These are phyloP conservation scores for Diadegma fenestrale DNA, from an alignment of 2,888 invertebrate genomes.

Conservation along the genomic window DNA sequence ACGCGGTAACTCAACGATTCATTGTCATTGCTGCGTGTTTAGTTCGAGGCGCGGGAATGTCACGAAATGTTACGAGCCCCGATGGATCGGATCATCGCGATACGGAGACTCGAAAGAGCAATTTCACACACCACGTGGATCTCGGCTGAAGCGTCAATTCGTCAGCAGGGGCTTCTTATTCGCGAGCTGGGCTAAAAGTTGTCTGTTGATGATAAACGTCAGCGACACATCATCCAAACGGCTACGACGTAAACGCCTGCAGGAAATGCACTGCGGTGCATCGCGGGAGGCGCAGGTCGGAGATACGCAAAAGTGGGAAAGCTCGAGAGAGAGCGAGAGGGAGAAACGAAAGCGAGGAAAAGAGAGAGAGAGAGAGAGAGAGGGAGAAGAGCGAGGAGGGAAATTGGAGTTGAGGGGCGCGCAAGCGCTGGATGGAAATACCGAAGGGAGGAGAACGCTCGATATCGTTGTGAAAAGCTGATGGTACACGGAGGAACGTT, in stretches of 20 bases:
- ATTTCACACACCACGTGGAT: constrained; percentile 16
- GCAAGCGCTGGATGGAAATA: constrained; percentile 72
- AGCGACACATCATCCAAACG: not conserved
- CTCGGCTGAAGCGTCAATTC: not conserved
- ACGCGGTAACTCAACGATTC: not conserved
- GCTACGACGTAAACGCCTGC: constrained; percentile 60
- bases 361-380: constrained; percentile 9
- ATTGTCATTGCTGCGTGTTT: not conserved
- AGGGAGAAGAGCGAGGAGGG: not conserved
- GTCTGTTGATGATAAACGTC: not conserved
- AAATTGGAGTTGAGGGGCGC: constrained; percentile 56
- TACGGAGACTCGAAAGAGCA: not conserved
- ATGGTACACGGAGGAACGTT: constrained; percentile 38
- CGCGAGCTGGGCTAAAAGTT: constrained; percentile 2
- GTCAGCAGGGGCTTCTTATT: not conserved
- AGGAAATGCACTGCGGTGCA: constrained; percentile 65
- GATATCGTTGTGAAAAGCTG: constrained; percentile 68
- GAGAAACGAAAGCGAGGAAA: not conserved
- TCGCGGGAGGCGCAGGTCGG: constrained; percentile 55
- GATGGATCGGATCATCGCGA: not conserved
- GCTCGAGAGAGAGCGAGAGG: not conserved
- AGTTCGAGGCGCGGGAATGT: not conserved
- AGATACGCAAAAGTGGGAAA: constrained; percentile 14
- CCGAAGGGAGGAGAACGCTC: constrained; percentile 63
- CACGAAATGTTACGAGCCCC: not conserved